These are phyloP conservation scores for Tetragonisca angustula DNA, from an alignment of 2,888 invertebrate species.

Conservation along the genomic window DNA sequence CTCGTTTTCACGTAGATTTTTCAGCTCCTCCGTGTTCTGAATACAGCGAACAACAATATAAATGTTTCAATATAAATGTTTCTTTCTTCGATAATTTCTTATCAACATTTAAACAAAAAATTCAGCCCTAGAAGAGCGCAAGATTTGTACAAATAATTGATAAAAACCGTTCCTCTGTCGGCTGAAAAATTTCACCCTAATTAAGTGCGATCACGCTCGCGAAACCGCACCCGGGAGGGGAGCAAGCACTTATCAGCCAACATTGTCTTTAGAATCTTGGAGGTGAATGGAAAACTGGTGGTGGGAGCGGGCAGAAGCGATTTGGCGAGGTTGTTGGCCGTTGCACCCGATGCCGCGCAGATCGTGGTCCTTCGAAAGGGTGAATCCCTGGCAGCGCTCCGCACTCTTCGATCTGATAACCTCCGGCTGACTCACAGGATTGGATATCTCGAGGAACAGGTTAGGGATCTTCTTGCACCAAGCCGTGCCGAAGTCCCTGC, in stretches of 20 bases:
- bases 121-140: too few relatives aligned
- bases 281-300: slow-evolving; percentile 92
- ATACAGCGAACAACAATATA: background rate
- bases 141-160: too few relatives aligned
- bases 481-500: slow-evolving; percentile 71
- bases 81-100: background rate
- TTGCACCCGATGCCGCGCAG: slow-evolving; percentile 87
- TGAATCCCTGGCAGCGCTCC: slow-evolving; percentile 79
- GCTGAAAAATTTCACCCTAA: background rate
- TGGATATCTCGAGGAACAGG: slow-evolving; percentile 95
- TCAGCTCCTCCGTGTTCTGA: background rate
- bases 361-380: slow-evolving; percentile 87
- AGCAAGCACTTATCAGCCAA: slow-evolving; percentile 11
- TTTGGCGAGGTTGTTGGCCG: slow-evolving; percentile 87
- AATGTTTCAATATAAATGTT: background rate
- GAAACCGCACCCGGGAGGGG: background rate
- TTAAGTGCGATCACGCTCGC: background rate
- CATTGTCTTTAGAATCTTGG: slow-evolving; percentile 87
- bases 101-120: background rate
- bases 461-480: slow-evolving; percentile 83
- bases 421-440: slow-evolving; percentile 94
- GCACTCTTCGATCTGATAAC: slow-evolving; percentile 89
- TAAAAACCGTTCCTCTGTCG: background rate
- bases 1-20: slow-evolving; percentile 19
- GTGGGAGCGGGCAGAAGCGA: slow-evolving; percentile 90